phyloP scores from a whole-genome alignment of 2,797 vertebrate species.

The Lithobates pipiens region DNA sequence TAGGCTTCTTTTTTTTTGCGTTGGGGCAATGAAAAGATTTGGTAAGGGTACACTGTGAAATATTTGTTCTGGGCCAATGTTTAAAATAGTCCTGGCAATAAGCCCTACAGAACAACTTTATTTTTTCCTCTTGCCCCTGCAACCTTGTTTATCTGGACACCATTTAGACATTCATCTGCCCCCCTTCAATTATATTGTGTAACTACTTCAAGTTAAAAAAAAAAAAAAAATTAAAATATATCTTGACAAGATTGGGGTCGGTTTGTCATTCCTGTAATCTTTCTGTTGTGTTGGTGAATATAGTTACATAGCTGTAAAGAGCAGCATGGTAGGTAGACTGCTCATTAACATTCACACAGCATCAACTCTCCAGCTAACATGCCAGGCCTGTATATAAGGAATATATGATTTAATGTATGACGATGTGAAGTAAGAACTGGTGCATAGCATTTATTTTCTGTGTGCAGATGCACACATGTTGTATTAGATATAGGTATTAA shows the following conservation, averaged over 20 bases:
- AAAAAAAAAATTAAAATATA: too few species aligned
- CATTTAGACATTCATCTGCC: too few species aligned
- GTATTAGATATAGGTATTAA: conserved; percentile 3
- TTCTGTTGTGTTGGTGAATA: background rate
- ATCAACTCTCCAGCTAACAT: conserved; percentile 29
- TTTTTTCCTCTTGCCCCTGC: too few species aligned
- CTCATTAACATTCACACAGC: conserved; percentile 52
- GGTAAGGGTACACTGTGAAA: too few species aligned
- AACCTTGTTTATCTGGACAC: too few species aligned
- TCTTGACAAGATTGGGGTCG: background rate
- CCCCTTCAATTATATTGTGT: too few species aligned
- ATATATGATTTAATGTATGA: conserved; percentile 3
- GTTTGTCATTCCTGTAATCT: conserved; percentile 3
- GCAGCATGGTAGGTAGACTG: background rate
- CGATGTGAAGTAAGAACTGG: background rate
- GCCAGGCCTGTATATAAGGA: conserved; percentile 23
- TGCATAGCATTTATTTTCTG: background rate
- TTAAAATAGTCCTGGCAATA: too few species aligned
- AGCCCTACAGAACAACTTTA: too few species aligned
- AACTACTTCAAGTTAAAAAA: too few species aligned
- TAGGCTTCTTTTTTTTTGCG: too few species aligned
- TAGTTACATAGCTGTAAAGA: conserved; percentile 1
- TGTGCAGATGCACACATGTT: background rate
- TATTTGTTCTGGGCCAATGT: too few species aligned
- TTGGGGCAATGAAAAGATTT: too few species aligned